Percentiles rank a stretch among this genome's conserved stretches.
phyloP scores from a whole-genome alignment of 2,797 vertebrate genomes.

The Pelochelys cantorii region DNA sequence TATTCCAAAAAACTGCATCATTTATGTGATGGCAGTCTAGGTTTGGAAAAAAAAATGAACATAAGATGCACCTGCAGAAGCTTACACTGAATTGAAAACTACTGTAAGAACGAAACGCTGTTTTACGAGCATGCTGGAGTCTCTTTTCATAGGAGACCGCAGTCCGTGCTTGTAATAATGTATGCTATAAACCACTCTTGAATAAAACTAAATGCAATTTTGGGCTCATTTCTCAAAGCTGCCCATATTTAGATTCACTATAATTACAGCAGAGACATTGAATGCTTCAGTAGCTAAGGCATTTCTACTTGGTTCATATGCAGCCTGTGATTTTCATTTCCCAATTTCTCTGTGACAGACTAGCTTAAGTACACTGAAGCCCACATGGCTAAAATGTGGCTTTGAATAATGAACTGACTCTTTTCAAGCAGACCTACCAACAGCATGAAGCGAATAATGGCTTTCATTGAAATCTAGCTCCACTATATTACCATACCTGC shows the following conservation, averaged over 20 bases:
- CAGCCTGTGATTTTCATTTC: not conserved
- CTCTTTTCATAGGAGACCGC: fast-evolving
- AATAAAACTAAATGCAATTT: not conserved
- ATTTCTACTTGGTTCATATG: fast-evolving
- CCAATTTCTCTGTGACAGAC: not conserved
- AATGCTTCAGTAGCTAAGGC: not conserved
- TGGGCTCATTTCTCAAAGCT: not conserved
- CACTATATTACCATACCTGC: not conserved
- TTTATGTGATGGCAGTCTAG: constrained; percentile 60
- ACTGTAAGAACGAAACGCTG: not conserved
- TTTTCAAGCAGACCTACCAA: not conserved
- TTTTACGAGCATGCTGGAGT: fast-evolving
- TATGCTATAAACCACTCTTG: not conserved
- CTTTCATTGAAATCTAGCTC: constrained; percentile 15
- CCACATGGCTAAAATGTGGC: not conserved
- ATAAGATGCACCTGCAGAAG: constrained; percentile 18
- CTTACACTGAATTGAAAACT: not conserved
- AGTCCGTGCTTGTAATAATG: not conserved
- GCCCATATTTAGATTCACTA: not conserved
- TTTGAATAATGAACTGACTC: not conserved
- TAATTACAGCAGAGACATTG: not conserved
- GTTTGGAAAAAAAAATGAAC: constrained; percentile 63
- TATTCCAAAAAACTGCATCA: constrained; percentile 62
- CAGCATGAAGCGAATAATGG: not conserved
- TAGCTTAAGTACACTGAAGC: not conserved